Base-by-base conservation (phyloP, 2,888 invertebrate genomes). In the Agriopis leucophaearia region DNA sequence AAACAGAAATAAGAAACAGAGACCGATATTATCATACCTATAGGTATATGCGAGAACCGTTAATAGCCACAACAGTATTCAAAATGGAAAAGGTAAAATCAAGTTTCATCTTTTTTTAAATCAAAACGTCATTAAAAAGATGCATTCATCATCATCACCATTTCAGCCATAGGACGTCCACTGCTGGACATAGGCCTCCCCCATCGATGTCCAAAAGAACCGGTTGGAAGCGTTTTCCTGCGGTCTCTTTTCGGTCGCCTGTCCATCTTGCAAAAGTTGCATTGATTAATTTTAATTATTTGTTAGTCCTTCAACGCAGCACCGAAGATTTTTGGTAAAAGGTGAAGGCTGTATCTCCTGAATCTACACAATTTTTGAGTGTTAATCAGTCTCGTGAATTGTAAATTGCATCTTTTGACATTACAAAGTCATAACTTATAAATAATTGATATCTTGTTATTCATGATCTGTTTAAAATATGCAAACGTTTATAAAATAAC, bases 331-430 rank as follows among this genome's bases (percentile, higher is more conserved):
- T 55, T 18, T 8, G 13, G 8, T 13, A 55, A 27, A 5, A 55
- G 18, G 42, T 55, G 55, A 55, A 55, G 12, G 44, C 13, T 42
- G 10, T 7, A 9, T 16, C 15, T 38, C 3, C n/a, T 55, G 18
- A 13, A 55, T 55, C 27, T 18, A 13, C 18, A 7, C 16, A 13
- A 55, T 0, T 18, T 18, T 55, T 42, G 16, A 42, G 40, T 55
- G 13, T 42, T 18, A 42, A 55, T 42, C 15, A 54, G 40, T n/a
- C 27, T n/a, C 18, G 44, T 52, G 38, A 55, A 42, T 55, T 55
- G 42, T 13, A 55, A 55, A 55, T 55, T 52, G n/a, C 38, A n/a
- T 38, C 9, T 52, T 0, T 36, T 51, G 5, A 2, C 12, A 35
- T 8, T 51, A 51, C 27, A 51, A 51, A 13, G 13, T n/a, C n/a